These are phyloP conservation scores for Australoheros facetus DNA, from an alignment of 2,797 vertebrate species.

Conservation along the genomic window DNA sequence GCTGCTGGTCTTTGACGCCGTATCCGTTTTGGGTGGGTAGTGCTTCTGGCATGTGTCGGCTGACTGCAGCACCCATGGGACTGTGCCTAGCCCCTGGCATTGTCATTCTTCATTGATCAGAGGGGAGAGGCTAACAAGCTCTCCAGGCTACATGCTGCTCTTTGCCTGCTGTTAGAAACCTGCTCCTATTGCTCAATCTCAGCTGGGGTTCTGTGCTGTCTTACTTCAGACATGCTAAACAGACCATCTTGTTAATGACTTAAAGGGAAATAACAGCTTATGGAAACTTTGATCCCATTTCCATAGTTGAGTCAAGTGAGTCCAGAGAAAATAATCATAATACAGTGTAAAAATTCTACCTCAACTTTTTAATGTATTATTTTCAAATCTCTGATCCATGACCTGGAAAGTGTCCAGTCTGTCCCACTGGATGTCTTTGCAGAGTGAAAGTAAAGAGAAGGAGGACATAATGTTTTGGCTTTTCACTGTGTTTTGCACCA, in stretches of 20 bases:
- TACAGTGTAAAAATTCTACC: neutral
- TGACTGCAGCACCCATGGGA: constrained; percentile 58
- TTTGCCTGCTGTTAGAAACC: constrained; percentile 58
- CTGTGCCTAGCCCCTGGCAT: constrained; percentile 62
- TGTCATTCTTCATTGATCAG: constrained; percentile 76
- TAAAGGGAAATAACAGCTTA: constrained; percentile 12
- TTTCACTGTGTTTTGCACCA: neutral
- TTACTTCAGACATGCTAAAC: constrained; percentile 13
- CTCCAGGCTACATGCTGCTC: constrained; percentile 66
- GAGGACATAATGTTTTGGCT: neutral
- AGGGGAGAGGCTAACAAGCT: constrained; percentile 76
- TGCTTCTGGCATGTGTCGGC: constrained; percentile 43
- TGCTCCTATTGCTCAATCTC: constrained; percentile 48
- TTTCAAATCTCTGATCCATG: neutral
- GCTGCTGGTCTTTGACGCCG: constrained; percentile 37
- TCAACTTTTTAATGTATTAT: neutral
- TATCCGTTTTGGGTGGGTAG: constrained; percentile 53
- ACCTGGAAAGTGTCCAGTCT: neutral
- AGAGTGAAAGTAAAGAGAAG: neutral
- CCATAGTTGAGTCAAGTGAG: neutral
- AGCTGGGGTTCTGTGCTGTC: constrained; percentile 2
- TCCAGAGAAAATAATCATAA: neutral
- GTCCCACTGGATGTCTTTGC: neutral
- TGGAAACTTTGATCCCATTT: neutral
- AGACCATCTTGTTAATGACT: constrained; percentile 5